Evolutionary conservation across 2,113 vertebrate genomes (phyloP).

Genomic region (Solea solea): DNA sequence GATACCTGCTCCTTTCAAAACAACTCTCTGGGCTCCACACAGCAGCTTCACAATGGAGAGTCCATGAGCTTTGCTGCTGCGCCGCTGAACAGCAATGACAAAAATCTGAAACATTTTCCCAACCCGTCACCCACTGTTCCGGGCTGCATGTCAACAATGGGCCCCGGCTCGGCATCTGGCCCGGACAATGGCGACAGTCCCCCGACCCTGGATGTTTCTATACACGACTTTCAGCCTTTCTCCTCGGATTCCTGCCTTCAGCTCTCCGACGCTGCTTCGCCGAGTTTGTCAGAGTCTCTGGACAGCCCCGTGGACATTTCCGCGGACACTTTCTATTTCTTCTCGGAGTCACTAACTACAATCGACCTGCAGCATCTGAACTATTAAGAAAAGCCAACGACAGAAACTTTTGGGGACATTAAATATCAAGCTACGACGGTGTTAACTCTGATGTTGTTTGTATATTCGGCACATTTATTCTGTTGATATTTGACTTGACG

Average conservation of each 20-base stretch:
- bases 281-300: constrained; percentile 93
- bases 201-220: constrained; percentile 94
- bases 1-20: constrained; percentile 96
- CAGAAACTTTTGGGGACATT: constrained; percentile 42
- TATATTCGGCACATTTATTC: constrained; percentile 80
- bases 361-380: constrained; percentile 98
- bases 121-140: constrained; percentile 98
- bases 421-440: constrained; percentile 80
- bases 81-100: constrained; percentile 97
- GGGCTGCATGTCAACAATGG: constrained; percentile 97
- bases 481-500: constrained; percentile 82
- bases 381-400: constrained; percentile 90
- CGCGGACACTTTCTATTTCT: constrained; percentile 98
- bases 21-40: constrained; percentile 87
- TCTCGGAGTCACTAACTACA: constrained; percentile 97
- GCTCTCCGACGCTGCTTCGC: constrained; percentile 95
- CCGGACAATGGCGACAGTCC: constrained; percentile 96
- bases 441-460: constrained; percentile 70
- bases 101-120: constrained; percentile 99
- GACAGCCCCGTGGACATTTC: constrained; percentile 97
- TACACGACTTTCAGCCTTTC: constrained; percentile 97
- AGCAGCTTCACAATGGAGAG: constrained; percentile 93
- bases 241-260: constrained; percentile 97
- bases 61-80: constrained; percentile 90
- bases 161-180: constrained; percentile 94